These are phyloP conservation scores for Loris lydekkerianus DNA, from an alignment of 2,797 vertebrate species.

Conservation along the genomic window DNA sequence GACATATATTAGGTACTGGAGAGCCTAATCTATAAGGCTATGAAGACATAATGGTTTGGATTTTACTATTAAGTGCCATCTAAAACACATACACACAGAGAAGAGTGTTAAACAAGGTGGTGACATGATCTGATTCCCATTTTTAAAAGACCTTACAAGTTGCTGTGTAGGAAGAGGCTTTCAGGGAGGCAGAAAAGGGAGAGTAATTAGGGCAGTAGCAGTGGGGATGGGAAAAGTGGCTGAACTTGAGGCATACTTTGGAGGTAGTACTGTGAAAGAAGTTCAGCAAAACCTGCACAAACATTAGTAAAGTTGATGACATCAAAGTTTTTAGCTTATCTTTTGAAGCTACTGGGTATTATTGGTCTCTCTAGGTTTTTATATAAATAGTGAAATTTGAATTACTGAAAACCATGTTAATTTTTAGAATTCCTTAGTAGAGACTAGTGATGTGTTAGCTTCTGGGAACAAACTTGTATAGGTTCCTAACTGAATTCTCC, in stretches of 20 bases:
- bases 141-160: background rate
- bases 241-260: background rate
- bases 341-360: conserved; percentile 86
- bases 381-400: conserved; percentile 84
- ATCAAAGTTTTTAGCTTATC: conserved; percentile 82
- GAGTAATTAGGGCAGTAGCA: background rate
- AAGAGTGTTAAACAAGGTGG: background rate
- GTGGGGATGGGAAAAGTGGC: background rate
- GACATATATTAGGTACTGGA: background rate
- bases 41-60: background rate
- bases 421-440: conserved; percentile 83
- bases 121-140: background rate
- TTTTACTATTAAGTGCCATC: conserved; percentile 21
- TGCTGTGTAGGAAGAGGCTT: background rate
- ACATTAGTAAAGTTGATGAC: conserved; percentile 68
- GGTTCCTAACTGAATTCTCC: no score
- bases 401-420: conserved; percentile 83
- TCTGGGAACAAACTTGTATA: conserved; percentile 84
- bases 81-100: background rate
- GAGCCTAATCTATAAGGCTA: background rate
- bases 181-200: background rate
- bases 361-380: conserved; percentile 81
- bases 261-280: background rate
- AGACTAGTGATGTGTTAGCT: conserved; percentile 83
- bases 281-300: conserved; percentile 62